These are phyloP conservation scores for Alectoris magna DNA, from an alignment of 2,797 vertebrate species.

Conservation along the genomic window DNA sequence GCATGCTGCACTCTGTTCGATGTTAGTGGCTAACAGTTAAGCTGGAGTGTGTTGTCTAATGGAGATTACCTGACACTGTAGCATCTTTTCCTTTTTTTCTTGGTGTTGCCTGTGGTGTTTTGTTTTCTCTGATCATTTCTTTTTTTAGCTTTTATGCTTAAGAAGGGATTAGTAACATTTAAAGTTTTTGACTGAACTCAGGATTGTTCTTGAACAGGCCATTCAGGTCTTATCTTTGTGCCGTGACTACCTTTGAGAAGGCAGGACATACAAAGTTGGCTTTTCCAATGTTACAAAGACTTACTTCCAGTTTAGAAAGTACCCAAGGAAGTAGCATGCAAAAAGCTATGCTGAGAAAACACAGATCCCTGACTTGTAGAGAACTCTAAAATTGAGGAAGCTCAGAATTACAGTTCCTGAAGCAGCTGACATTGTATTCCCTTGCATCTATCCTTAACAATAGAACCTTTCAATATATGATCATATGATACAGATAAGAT, in stretches of 20 bases:
- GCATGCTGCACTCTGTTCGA: neutral
- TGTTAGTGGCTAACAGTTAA: neutral
- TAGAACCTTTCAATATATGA: constrained; percentile 62
- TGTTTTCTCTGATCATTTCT: neutral
- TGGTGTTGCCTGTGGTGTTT: neutral
- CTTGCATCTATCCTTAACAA: constrained; percentile 63
- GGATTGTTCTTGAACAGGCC: neutral
- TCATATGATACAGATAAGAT: constrained; percentile 54
- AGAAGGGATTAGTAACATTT: neutral
- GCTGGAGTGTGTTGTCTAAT: neutral
- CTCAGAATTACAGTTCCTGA: constrained; percentile 29
- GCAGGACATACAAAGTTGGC: neutral
- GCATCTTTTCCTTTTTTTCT: neutral
- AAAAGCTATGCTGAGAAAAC: neutral
- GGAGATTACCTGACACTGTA: neutral
- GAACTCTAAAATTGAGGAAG: constrained; percentile 40
- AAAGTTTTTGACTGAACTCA: neutral
- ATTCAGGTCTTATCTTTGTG: neutral
- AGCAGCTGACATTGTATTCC: constrained; percentile 43
- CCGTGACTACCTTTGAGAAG: neutral
- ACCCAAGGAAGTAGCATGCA: neutral
- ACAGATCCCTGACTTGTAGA: neutral
- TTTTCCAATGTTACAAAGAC: neutral
- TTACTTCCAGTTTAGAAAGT: neutral
- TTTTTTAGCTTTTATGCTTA: neutral